phyloP scores from a whole-genome alignment of 2,797 vertebrate genomes.

The Anas capensis region DNA sequence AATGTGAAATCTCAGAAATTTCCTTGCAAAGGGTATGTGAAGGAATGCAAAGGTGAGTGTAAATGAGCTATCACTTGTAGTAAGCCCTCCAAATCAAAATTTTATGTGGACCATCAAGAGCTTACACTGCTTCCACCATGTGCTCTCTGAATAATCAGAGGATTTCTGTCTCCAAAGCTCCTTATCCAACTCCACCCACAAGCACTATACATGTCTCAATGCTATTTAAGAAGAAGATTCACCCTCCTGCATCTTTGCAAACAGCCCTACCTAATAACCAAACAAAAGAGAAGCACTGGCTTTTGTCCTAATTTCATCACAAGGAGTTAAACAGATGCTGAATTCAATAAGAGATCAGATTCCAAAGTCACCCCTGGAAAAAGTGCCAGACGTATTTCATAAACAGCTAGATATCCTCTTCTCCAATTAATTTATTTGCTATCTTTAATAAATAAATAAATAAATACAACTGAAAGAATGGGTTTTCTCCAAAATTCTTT shows the following conservation, averaged over 20 bases:
- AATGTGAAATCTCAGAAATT: not conserved
- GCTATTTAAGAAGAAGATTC: not conserved
- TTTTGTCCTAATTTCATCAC: not conserved
- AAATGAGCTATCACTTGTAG: not conserved
- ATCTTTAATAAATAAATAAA: not conserved
- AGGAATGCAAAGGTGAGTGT: not conserved
- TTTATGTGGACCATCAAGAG: not conserved
- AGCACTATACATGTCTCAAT: not conserved
- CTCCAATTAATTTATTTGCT: not conserved
- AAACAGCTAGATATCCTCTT: not conserved
- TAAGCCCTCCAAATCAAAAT: not conserved
- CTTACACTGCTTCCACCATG: not conserved
- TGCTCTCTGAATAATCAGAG: not conserved
- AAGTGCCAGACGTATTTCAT: not conserved
- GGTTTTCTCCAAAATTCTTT: not conserved
- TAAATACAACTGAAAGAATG: not conserved
- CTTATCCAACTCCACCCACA: not conserved
- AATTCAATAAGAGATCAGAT: not conserved
- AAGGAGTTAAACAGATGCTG: not conserved
- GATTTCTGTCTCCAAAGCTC: not conserved
- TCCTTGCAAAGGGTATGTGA: not conserved
- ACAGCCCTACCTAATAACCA: not conserved
- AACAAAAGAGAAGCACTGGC: not conserved
- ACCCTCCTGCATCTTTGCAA: not conserved
- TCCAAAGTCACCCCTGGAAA: not conserved